Conservation (phyloP, 2,888 invertebrate genomes). For the Sphaerophoria taeniata region DNA sequence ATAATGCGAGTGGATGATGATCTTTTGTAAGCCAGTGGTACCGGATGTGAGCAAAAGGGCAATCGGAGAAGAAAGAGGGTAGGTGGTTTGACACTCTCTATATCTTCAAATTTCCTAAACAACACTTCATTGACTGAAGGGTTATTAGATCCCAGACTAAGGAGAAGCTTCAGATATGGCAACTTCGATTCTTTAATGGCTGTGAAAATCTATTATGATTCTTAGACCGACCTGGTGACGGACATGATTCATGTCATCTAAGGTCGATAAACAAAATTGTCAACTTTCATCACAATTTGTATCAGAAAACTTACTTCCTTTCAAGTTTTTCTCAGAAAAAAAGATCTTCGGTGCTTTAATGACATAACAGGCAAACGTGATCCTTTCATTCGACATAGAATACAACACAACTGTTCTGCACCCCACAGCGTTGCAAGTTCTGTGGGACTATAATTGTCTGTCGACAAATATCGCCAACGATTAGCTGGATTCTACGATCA, state of each 20-base stretch:
- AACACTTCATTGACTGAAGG: constrained; percentile 12
- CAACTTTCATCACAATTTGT: neutral
- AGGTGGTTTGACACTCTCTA: constrained; percentile 23
- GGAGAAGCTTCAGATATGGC: constrained; percentile 39
- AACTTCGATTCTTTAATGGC: constrained; percentile 40
- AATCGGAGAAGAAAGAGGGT: constrained; percentile 54
- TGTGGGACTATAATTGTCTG: constrained; percentile 64
- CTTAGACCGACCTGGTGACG: constrained; percentile 60
- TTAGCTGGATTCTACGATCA: constrained; percentile 48
- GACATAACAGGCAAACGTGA: constrained; percentile 68
- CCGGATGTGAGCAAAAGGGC: constrained; percentile 74
- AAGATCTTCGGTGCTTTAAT: constrained; percentile 70
- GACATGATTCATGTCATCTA: constrained; percentile 49
- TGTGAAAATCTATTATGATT: constrained; percentile 54
- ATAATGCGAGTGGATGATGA: constrained; percentile 70
- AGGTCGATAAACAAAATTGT: neutral
- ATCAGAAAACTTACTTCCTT: constrained; percentile 49
- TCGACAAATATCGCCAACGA: constrained; percentile 55
- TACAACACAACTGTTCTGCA: constrained; percentile 63
- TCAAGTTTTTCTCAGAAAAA: constrained; percentile 72
- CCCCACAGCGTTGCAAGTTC: constrained; percentile 63
- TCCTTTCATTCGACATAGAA: constrained; percentile 58
- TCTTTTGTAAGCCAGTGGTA: constrained; percentile 72
- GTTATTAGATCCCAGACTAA: constrained; percentile 15
- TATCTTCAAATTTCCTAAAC: neutral